Evolutionary conservation across 2,888 invertebrate genomes (phyloP), one percentile per base, ranked within the genome.

Genomic region (Tiliacea citrago): DNA sequence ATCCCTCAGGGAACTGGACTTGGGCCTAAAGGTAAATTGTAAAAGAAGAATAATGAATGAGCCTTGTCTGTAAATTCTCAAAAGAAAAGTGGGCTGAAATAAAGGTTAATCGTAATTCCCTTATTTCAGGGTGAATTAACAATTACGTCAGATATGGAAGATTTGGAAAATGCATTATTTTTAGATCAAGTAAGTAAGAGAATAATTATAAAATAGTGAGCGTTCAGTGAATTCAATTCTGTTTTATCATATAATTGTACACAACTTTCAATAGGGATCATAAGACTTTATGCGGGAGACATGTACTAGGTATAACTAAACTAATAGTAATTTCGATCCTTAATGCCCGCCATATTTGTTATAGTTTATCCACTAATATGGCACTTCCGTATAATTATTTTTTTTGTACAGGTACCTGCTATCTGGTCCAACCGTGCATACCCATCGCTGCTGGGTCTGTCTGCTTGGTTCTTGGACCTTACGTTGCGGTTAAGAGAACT

Each of bases 81-180:
- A 63, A 29, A 12, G 18, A n/a, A n/a, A 45, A 45, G 13, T 24
- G 13, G 24, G 10, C 3, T 45, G 10, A 24, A 24, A 62, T 16
- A 3, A 12, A 16, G 1, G 16, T 7, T 24, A 63, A 47, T 47
- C 8, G 2, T 60, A 10, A 24, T 5, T 24, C 3, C 12, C 24
- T 8, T 8, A 47, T 73, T 84, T 65, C 87, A 98, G 97, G 99
- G 99, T 74, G 99, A 99, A 96, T 95, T 99, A 82, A 99, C 99
- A 12, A 99, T 99, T 77, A 99, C 99, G 7, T 98, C 98, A 2
- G 99, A 99, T 88, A 99, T 99, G 99, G 99, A 99, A 93, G 98
- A 99, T 73, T 96, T 99, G 75, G 98, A 99, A 93, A 99, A 99
- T 93, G 97, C 99, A 1, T 94, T 99, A 75, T 99, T 99, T 92